Evolutionary conservation across 2,888 invertebrate genomes (phyloP).

Genomic region (Zhuqinia jingwanae): DNA sequence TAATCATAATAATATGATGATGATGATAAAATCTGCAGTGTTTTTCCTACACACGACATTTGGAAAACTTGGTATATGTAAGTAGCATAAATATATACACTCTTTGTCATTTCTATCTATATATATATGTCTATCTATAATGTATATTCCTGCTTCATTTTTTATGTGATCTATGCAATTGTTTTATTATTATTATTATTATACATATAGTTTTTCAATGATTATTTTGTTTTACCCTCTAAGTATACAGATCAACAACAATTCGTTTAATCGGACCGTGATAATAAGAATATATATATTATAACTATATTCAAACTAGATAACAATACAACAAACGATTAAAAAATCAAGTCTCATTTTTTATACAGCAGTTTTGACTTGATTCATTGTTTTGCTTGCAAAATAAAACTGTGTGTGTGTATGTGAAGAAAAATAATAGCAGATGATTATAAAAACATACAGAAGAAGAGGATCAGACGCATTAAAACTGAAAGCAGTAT

Average conservation of each 20-base stretch:
- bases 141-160: conserved; percentile 22
- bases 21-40: conserved; percentile 62
- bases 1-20: conserved; percentile 28
- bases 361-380: conserved; percentile 46
- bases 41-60: conserved; percentile 30
- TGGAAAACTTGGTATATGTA: conserved; percentile 17
- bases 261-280: neutral
- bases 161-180: conserved; percentile 31
- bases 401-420: neutral
- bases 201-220: neutral
- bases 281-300: neutral
- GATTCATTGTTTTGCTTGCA: conserved; percentile 47
- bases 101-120: conserved; percentile 9
- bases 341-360: conserved; percentile 65
- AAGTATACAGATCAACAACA: conserved; percentile 29
- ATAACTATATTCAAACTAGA: neutral
- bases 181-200: no score
- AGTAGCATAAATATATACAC: conserved; percentile 70
- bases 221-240: neutral
- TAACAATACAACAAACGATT: neutral
- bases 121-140: no score
- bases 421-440: neutral
- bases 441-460: neutral
- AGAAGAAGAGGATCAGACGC: conserved; percentile 20
- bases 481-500: neutral